phyloP scores from a whole-genome alignment of 2,888 invertebrate species.

The Lepidocyrtoides sp. region DNA sequence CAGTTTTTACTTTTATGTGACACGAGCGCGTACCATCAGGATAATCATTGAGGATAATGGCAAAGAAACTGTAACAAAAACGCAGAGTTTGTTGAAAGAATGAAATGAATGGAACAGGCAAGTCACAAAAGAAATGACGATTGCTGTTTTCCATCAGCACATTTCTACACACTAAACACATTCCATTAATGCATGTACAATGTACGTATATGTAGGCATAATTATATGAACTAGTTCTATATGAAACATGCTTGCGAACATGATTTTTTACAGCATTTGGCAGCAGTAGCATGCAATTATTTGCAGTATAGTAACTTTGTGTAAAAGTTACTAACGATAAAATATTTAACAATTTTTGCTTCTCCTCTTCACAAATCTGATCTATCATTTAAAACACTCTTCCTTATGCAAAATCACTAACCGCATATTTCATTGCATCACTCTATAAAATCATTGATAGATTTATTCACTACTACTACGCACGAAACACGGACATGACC shows the following conservation, averaged over 20 bases:
- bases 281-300: no score
- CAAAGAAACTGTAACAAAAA: not conserved
- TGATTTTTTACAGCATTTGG: no score
- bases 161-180: no score
- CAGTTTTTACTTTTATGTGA: not conserved
- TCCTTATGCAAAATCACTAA: not conserved
- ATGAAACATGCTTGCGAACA: constrained; percentile 10
- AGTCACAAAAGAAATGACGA: not conserved
- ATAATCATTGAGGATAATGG: not conserved
- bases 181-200: no score
- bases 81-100: not conserved
- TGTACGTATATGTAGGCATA: no score
- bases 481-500: constrained; percentile 18
- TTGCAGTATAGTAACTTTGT: no score
- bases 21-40: not conserved
- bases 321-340: no score
- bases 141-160: not conserved
- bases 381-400: no score
- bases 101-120: constrained; percentile 3
- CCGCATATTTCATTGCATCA: not conserved
- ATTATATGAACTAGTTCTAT: no score
- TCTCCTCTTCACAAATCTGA: no score
- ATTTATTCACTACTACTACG: not conserved
- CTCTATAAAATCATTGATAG: not conserved
- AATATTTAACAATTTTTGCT: no score